Percentiles rank a stretch among this genome's conserved stretches.
phyloP scores from a whole-genome alignment of 2,113 vertebrate species.

The Hirundichthys speculiger region DNA sequence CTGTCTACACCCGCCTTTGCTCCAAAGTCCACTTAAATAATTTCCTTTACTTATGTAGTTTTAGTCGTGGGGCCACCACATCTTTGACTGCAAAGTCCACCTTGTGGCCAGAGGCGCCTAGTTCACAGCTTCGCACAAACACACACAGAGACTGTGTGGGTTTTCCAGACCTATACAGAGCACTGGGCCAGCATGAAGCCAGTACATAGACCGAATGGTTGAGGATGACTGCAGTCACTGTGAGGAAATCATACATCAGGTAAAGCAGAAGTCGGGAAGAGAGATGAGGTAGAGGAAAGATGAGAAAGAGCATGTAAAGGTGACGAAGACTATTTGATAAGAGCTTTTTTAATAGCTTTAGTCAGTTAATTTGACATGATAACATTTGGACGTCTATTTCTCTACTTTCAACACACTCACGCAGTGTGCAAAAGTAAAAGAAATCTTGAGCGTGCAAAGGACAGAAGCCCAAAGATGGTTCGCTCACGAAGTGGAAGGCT shows the following conservation, averaged over 20 bases:
- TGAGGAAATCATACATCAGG: conserved; percentile 45
- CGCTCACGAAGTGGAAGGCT: no score
- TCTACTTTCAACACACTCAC: no score
- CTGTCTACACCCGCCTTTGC: conserved; percentile 24
- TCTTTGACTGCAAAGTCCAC: conserved; percentile 56
- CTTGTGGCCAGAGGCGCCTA: conserved; percentile 56
- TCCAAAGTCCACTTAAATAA: conserved; percentile 61
- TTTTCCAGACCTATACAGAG: conserved; percentile 43
- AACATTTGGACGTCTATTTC: no score
- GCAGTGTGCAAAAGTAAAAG: no score
- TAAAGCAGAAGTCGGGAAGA: conserved; percentile 10
- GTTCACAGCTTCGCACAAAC: conserved; percentile 55
- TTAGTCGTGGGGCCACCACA: conserved; percentile 58
- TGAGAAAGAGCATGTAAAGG: background rate
- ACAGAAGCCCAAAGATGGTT: no score
- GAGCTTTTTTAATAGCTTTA: background rate
- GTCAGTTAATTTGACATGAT: no score
- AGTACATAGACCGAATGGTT: conserved; percentile 25
- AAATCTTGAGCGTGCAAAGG: no score
- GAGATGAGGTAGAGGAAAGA: background rate
- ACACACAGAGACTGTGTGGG: conserved; percentile 56
- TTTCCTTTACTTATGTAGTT: conserved; percentile 68
- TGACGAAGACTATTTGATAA: background rate
- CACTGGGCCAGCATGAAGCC: conserved; percentile 38
- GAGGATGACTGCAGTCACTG: conserved; percentile 48